Percentiles rank a stretch among this genome's conserved stretches.
These are phyloP conservation scores for Holacanthella duospinosa DNA, from an alignment of 2,888 invertebrate species.

Conservation along the genomic window DNA sequence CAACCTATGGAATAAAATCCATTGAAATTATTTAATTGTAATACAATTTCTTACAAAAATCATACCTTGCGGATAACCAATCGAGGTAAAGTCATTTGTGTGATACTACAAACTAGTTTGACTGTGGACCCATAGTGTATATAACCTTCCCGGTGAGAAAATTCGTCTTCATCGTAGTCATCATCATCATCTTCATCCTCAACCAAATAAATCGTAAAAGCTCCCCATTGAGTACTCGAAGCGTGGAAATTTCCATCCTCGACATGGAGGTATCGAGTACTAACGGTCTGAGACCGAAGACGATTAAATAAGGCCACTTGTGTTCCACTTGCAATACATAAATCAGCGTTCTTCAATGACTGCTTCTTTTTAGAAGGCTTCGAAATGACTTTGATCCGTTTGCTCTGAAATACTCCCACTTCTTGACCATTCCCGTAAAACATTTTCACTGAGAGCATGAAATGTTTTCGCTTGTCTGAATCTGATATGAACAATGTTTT, in stretches of 20 bases:
- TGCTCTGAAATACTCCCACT: slow-evolving; percentile 49
- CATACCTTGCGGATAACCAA: slow-evolving; percentile 40
- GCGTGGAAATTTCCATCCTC: slow-evolving; percentile 50
- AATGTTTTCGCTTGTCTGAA: slow-evolving; percentile 51
- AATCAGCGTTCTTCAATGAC: slow-evolving; percentile 51
- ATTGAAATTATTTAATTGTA: background rate
- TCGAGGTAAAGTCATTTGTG: slow-evolving; percentile 50
- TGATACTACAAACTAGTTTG: slow-evolving; percentile 50
- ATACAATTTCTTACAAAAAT: background rate
- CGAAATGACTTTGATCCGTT: slow-evolving; percentile 52
- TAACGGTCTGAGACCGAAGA: slow-evolving; percentile 51
- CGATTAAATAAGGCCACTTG: slow-evolving; percentile 52
- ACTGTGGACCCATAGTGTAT: slow-evolving; percentile 51
- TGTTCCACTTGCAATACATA: slow-evolving; percentile 51
- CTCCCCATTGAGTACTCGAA: slow-evolving; percentile 51
- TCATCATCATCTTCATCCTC: slow-evolving; percentile 48
- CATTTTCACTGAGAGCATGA: slow-evolving; percentile 50
- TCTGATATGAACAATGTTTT: slow-evolving; percentile 52
- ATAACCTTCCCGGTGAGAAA: slow-evolving; percentile 48
- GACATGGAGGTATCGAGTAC: slow-evolving; percentile 51
- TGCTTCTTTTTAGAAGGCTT: slow-evolving; percentile 55
- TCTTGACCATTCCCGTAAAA: slow-evolving; percentile 49
- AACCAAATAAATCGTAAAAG: slow-evolving; percentile 50
- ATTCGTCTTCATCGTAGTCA: slow-evolving; percentile 49
- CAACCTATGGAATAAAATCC: slow-evolving; percentile 46